These are phyloP conservation scores for Aphis gossypii DNA, from an alignment of 1,140 invertebrate species.

Conservation along the genomic window DNA sequence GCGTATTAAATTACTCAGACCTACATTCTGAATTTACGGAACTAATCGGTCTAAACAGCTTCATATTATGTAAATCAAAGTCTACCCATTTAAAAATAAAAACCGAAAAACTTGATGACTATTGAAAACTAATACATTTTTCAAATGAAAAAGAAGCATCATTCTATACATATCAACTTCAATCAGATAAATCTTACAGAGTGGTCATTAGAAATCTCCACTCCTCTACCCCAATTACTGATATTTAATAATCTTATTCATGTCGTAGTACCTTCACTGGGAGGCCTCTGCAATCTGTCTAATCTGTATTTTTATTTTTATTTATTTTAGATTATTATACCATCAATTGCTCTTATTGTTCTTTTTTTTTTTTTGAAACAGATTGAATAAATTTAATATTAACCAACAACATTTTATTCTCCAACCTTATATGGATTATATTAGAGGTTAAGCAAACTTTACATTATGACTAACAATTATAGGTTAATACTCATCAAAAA, in stretches of 20 bases:
- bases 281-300: no score
- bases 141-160: not conserved
- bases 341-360: no score
- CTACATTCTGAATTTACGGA: not conserved
- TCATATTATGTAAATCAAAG: not conserved
- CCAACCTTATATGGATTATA: no score
- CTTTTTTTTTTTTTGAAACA: no score
- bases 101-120: not conserved
- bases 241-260: not conserved
- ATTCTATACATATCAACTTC: conserved; percentile 24
- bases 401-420: no score
- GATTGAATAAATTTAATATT: no score
- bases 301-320: no score
- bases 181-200: conserved; percentile 44
- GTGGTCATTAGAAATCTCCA: conserved; percentile 51
- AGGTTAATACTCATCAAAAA: no score
- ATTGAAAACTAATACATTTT: not conserved
- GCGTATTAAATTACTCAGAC: not conserved
- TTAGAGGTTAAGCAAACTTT: no score
- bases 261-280: no score
- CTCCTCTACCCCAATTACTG: not conserved
- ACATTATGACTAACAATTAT: no score
- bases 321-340: no score
- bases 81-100: not conserved
- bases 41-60: not conserved